Evolutionary conservation across 1,140 invertebrate genomes (phyloP).

Genomic region (Caenorhabditis remanei): DNA sequence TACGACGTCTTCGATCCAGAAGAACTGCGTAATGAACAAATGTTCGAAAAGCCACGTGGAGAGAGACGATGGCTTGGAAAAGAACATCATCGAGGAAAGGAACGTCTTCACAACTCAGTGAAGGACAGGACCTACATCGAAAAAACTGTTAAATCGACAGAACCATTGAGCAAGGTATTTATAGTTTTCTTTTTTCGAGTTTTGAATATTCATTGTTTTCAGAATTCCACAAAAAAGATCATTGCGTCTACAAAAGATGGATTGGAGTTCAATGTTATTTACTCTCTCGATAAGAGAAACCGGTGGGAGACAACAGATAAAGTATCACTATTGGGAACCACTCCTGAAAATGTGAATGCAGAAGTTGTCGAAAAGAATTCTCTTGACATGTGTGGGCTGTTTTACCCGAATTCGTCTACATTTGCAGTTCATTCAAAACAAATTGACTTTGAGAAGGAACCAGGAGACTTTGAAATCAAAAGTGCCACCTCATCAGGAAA

Average conservation of each 20-base stretch:
- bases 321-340: not conserved
- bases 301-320: constrained; percentile 1
- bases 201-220: not conserved
- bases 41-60: constrained; percentile 50
- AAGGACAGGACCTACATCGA: constrained; percentile 40
- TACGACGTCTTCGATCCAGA: not conserved
- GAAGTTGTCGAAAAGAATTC: constrained; percentile 11
- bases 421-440: not conserved
- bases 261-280: constrained; percentile 22
- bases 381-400: not conserved
- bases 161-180: constrained; percentile 28
- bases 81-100: constrained; percentile 49
- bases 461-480: constrained; percentile 5
- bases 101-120: constrained; percentile 32
- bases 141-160: constrained; percentile 22
- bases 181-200: not conserved
- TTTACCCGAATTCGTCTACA: not conserved
- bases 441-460: not conserved
- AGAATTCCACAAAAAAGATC: constrained; percentile 33
- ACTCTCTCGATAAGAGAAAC: constrained; percentile 24
- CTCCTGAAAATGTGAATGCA: constrained; percentile 21
- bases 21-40: not conserved
- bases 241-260: constrained; percentile 9
- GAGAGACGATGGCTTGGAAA: constrained; percentile 26
- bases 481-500: constrained; percentile 12